Conservation (phyloP, 2,797 vertebrate genomes). For the Scarus forsteni region DNA sequence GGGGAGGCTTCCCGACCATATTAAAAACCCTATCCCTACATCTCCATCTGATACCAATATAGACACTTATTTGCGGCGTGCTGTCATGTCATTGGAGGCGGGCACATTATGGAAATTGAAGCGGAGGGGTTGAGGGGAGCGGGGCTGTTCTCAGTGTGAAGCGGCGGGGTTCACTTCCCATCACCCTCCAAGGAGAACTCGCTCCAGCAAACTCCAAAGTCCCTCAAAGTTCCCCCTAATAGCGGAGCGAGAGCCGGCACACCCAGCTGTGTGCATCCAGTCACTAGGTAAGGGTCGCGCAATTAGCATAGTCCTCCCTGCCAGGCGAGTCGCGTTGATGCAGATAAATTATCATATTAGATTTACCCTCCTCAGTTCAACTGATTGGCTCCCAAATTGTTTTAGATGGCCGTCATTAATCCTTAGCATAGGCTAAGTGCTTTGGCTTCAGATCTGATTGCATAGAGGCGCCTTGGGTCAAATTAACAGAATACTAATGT, state of each 20-base stretch:
- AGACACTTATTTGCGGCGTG: slow-evolving; percentile 98
- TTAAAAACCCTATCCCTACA: slow-evolving; percentile 95
- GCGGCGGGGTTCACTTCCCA: slow-evolving; percentile 89
- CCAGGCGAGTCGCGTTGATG: slow-evolving; percentile 93
- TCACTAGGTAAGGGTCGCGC: slow-evolving; percentile 97
- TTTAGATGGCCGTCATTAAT: slow-evolving; percentile 99
- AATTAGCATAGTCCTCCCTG: slow-evolving; percentile 98
- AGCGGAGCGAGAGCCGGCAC: slow-evolving; percentile 91
- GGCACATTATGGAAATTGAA: slow-evolving; percentile 97
- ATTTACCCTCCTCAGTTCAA: slow-evolving; percentile 99
- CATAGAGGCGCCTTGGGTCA: slow-evolving; percentile 91
- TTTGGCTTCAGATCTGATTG: slow-evolving; percentile 95
- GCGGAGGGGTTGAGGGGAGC: slow-evolving; percentile 89
- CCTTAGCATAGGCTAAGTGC: slow-evolving; percentile 96
- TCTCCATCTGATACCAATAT: slow-evolving; percentile 98
- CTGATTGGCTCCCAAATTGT: slow-evolving; percentile 99
- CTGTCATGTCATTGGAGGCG: slow-evolving; percentile 96
- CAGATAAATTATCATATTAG: slow-evolving; percentile 99
- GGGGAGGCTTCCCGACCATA: slow-evolving; percentile 92
- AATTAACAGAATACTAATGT: slow-evolving; percentile 91
- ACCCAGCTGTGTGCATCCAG: slow-evolving; percentile 94
- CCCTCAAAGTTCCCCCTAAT: slow-evolving; percentile 97
- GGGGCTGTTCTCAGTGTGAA: slow-evolving; percentile 95
- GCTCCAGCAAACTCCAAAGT: slow-evolving; percentile 95
- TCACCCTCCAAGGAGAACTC: slow-evolving; percentile 93